A percentile compares a stretch with the other conserved stretches of the same genome.
Evolutionary conservation across 2,797 vertebrate genomes (phyloP).

Genomic region (Hypotaenidia okinawae): DNA sequence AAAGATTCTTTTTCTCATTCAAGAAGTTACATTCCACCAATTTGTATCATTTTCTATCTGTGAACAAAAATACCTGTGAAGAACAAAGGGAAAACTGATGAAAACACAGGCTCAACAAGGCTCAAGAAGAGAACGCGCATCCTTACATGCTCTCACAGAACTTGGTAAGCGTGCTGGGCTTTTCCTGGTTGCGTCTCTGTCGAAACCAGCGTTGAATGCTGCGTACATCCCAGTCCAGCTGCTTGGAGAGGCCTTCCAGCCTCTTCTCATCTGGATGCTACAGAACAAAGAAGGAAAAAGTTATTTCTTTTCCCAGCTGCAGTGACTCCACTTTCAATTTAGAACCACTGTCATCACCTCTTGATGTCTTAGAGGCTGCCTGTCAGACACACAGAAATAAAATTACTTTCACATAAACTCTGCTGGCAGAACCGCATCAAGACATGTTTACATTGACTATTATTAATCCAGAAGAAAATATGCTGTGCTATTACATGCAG

Average conservation of each 20-base stretch:
- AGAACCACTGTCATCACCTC: not conserved
- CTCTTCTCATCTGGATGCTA: constrained; percentile 98
- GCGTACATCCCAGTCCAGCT: constrained; percentile 97
- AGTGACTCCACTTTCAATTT: not conserved
- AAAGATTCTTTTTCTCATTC: not conserved
- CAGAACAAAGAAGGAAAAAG: constrained; percentile 40
- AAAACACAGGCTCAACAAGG: not conserved
- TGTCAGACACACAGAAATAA: not conserved
- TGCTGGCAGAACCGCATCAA: not conserved
- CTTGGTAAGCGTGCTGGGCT: constrained; percentile 92
- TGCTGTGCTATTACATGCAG: not conserved
- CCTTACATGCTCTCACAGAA: constrained; percentile 99
- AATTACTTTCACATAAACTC: not conserved
- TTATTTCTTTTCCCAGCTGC: not conserved
- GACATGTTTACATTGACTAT: not conserved
- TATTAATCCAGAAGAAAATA: not conserved
- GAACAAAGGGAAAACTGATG: not conserved
- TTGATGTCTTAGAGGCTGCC: not conserved
- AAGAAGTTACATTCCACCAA: not conserved
- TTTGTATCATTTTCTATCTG: not conserved
- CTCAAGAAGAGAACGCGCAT: not conserved
- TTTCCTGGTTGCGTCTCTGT: constrained; percentile 97
- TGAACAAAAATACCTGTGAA: not conserved
- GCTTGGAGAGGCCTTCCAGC: constrained; percentile 96
- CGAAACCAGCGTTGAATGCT: constrained; percentile 98